These are phyloP conservation scores for Hystrix cristata DNA, from an alignment of 2,113 vertebrate species.

Conservation along the genomic window DNA sequence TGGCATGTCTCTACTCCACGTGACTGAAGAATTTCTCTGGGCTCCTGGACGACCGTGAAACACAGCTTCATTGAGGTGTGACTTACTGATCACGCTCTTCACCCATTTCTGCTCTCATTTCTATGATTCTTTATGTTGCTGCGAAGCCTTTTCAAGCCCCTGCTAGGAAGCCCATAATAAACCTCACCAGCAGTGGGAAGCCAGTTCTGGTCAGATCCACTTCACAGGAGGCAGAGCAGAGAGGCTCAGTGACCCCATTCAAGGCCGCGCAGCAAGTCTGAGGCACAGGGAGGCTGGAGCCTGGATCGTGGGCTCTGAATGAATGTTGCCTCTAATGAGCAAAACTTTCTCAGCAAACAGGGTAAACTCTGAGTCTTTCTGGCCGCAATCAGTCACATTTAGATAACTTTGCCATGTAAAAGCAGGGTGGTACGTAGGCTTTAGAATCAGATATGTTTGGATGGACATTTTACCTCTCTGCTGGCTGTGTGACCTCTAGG, in stretches of 20 bases:
- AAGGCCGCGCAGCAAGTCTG: neutral
- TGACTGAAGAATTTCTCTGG: neutral
- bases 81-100: neutral
- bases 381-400: neutral
- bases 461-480: neutral
- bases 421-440: neutral
- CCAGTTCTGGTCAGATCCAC: neutral
- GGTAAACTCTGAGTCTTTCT: neutral
- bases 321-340: neutral
- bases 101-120: neutral
- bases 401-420: neutral
- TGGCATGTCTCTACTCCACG: neutral
- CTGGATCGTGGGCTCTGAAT: too few relatives aligned
- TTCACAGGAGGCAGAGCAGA: neutral
- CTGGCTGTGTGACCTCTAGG: neutral
- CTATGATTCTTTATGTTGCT: neutral
- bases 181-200: neutral
- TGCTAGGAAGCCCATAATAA: neutral
- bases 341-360: neutral
- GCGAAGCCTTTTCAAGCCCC: constrained; percentile 6
- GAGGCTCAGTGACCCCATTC: neutral
- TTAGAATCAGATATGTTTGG: neutral
- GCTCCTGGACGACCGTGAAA: neutral
- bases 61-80: neutral
- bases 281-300: neutral